Evolutionary conservation across 2,797 vertebrate genomes (phyloP), one percentile per base, ranked within the genome.

Genomic region (Paramormyrops hopkinsi): DNA sequence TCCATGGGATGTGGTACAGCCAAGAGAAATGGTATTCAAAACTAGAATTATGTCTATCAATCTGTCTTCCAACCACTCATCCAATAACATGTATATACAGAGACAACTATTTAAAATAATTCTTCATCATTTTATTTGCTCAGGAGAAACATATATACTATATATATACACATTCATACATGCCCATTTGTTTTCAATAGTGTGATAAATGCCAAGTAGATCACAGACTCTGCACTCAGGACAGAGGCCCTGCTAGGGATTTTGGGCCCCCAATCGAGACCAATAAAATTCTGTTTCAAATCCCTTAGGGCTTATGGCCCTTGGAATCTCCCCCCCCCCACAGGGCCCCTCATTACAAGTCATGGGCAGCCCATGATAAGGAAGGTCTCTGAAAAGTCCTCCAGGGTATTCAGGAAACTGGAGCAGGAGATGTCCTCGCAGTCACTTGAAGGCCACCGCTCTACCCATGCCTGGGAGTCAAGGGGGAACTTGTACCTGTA

Each of bases 401-500:
- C 91, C 93, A 98, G 91, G 3, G 90, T 91, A 1, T 54, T 33
- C 6, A 91, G n/a, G 90, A 97, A 96, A 8, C 92, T 46, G 5
- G 0, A 8, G 92, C 97, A 98, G 1, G 86, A 48, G 0, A 22
- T 3, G 1, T 88, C 92, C 1, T 88, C 9, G 84, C 98, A 98
- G 0, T 51, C 90, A 5, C 90, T 79, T 2, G 92, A 62, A 1
- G 97, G 98, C 98, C 97, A 98, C 89, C 94, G 94, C 88, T 98
- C 97, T 93, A 98, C 95, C 95, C 96, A 93, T 0, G 96, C 95
- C 3, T 93, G 94, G 0, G 97, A 97, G 92, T 99, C 98, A 94
- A 99, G 91, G 6, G 96, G 96, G 33, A 98, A 96, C 83, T 97
- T 96, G 88, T 97, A 98, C 93, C 98, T 99, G 89, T 46, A 94